These are phyloP conservation scores for Liodrosophila aerea DNA, from an alignment of 2,888 invertebrate genomes.

Conservation along the genomic window DNA sequence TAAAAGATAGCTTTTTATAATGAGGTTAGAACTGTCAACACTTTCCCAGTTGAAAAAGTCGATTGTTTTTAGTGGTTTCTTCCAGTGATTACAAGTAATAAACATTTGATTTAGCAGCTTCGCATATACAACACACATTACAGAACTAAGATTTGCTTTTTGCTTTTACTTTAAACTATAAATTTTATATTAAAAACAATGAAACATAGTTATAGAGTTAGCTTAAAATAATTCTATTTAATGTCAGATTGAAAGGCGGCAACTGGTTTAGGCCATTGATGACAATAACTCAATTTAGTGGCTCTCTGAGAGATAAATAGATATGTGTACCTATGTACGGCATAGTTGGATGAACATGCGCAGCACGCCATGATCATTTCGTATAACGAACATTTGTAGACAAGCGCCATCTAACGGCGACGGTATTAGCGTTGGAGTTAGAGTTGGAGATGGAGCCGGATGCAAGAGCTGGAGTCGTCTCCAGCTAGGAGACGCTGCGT, in stretches of 20 bases:
- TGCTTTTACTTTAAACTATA: too few species aligned
- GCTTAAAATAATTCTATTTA: too few species aligned
- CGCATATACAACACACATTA: too few species aligned
- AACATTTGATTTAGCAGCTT: too few species aligned
- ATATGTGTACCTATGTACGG: slow-evolving; percentile 3
- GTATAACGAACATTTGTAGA: slow-evolving; percentile 47
- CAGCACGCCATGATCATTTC: slow-evolving; percentile 43
- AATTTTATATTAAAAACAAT: too few species aligned
- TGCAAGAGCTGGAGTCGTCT: slow-evolving; percentile 29
- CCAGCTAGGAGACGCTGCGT: slow-evolving; percentile 51
- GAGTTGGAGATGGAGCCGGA: slow-evolving; percentile 10
- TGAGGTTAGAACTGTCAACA: too few species aligned
- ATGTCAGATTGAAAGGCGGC: slow-evolving; percentile 4
- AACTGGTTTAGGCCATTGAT: neutral
- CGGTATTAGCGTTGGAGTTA: slow-evolving; percentile 21
- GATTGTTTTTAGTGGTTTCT: too few species aligned
- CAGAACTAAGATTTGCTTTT: too few species aligned
- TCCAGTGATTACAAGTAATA: too few species aligned
- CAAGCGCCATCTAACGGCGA: slow-evolving; percentile 66
- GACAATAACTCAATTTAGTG: slow-evolving; percentile 48
- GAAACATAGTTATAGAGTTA: too few species aligned
- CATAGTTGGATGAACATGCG: slow-evolving; percentile 23
- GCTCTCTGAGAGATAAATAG: slow-evolving; percentile 1
- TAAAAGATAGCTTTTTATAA: too few species aligned
- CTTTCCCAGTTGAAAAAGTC: too few species aligned